Base-by-base conservation (phyloP, 2,797 vertebrate species). In the Ctenopoma kingsleyae region DNA sequence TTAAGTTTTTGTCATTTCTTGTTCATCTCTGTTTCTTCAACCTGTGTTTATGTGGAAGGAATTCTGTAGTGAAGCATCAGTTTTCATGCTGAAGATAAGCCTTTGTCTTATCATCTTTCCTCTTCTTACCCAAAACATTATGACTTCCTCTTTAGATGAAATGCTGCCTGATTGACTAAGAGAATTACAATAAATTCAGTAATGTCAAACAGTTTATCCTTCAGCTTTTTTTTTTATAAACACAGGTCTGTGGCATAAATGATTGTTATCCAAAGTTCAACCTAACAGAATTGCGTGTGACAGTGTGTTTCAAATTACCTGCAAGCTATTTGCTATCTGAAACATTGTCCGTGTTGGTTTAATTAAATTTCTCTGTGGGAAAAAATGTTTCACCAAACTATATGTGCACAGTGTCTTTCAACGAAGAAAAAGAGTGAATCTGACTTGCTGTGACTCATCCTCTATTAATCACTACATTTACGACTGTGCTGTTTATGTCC, bases 391-490 rank as follows among this genome's bases (percentile, higher is more conserved):
- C 19, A 43, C 35, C 8, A 58, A 32, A 65, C 49, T 76, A 3
- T 36, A 11, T 36, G 35, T 8, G 41, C 25, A 22, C 49, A n/a
- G 32, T 43, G 19, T 76, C 47, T 58, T 70, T 74, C 23, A 63
- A 25, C 20, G 40, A 71, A 61, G 19, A 36, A 38, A 46, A 49
- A 46, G 8, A 48, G 35, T 2, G 36, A 23, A 63, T 60, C 38
- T 69, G 74, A 61, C 61, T 82, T 67, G 65, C 50, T 69, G 53
- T 63, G 68, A 80, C 76, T 76, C 67, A 60, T 25, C 71, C 16
- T 22, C 61, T 64, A 58, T 83, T 69, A 71, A 53, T 15, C 40
- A 68, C n/a, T 60, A 67, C 47, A 86, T 83, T 77, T 81, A 85
- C 76, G 72, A 40, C 57, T 56, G 52, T 58, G 60, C 64, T 36